These are phyloP conservation scores for Menura novaehollandiae DNA, from an alignment of 2,113 vertebrate genomes.

Conservation along the genomic window DNA sequence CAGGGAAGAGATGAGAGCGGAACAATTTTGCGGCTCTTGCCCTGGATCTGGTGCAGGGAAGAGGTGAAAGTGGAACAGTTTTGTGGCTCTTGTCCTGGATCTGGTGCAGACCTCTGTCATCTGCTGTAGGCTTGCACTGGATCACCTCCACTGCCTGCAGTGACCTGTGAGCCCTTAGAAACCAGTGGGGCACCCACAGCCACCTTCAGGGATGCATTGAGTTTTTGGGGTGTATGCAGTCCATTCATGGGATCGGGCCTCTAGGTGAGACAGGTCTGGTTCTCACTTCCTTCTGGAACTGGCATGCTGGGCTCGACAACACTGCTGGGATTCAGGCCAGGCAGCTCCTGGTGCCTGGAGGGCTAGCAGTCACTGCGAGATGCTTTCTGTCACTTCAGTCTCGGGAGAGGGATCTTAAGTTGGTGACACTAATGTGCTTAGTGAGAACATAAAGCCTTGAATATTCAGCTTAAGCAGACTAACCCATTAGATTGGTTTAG, in stretches of 20 bases:
- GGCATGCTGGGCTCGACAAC: accelerated
- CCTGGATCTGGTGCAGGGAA: neutral
- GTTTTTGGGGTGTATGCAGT: neutral
- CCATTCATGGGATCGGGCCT: accelerated
- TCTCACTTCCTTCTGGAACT: neutral
- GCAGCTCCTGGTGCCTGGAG: neutral
- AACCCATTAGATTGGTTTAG: neutral
- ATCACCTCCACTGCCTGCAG: neutral
- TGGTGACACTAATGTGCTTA: neutral
- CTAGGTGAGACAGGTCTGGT: neutral
- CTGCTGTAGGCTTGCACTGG: neutral
- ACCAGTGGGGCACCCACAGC: neutral
- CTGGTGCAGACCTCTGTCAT: neutral
- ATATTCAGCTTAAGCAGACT: neutral
- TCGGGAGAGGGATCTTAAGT: neutral
- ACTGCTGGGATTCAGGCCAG: neutral
- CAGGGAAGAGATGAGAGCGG: neutral
- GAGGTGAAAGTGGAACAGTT: neutral
- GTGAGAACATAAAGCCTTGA: neutral
- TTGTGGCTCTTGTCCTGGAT: neutral
- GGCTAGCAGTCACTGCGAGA: accelerated
- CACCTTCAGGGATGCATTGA: accelerated
- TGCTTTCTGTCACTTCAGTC: neutral
- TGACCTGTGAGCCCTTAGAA: accelerated
- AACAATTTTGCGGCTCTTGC: neutral